phyloP scores from a whole-genome alignment of 30 jellyfish, hydroid and myxozoan genomes.

The Morbakka virulenta region DNA sequence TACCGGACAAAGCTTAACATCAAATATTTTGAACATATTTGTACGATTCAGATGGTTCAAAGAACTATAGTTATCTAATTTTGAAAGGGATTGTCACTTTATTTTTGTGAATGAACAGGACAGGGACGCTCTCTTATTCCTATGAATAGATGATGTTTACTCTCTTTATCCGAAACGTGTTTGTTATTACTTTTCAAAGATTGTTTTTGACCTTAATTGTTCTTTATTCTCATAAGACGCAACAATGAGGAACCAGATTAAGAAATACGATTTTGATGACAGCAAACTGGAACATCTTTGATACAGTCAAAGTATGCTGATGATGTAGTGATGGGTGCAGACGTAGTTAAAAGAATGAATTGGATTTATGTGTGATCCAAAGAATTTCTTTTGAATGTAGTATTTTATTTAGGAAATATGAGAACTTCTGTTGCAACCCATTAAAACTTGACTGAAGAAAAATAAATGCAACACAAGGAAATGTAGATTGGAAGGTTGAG shows the following conservation, averaged over 20 bases:
- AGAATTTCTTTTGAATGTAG: slow-evolving; percentile 8
- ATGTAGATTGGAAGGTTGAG: background rate
- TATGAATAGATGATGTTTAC: background rate
- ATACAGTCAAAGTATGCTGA: slow-evolving; percentile 28
- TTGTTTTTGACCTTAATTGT: slow-evolving; percentile 18
- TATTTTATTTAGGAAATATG: slow-evolving; percentile 7
- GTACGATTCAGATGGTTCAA: too few species aligned
- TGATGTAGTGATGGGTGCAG: slow-evolving; percentile 34
- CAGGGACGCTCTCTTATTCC: background rate
- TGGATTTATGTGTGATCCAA: background rate
- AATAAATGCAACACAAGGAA: background rate
- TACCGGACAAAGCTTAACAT: too few species aligned
- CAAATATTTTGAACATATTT: too few species aligned
- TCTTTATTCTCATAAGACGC: slow-evolving; percentile 3
- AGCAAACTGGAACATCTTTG: background rate
- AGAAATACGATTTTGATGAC: background rate
- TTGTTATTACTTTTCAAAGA: background rate
- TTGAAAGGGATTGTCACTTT: too few species aligned
- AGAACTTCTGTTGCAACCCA: background rate
- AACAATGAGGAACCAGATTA: background rate
- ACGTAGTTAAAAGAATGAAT: background rate
- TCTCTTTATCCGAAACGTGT: background rate
- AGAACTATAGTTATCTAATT: too few species aligned
- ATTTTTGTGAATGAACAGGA: too few species aligned
- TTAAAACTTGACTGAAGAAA: slow-evolving; percentile 8